phyloP scores from a whole-genome alignment of 2,888 invertebrate genomes.

The Andrena dorsata region DNA sequence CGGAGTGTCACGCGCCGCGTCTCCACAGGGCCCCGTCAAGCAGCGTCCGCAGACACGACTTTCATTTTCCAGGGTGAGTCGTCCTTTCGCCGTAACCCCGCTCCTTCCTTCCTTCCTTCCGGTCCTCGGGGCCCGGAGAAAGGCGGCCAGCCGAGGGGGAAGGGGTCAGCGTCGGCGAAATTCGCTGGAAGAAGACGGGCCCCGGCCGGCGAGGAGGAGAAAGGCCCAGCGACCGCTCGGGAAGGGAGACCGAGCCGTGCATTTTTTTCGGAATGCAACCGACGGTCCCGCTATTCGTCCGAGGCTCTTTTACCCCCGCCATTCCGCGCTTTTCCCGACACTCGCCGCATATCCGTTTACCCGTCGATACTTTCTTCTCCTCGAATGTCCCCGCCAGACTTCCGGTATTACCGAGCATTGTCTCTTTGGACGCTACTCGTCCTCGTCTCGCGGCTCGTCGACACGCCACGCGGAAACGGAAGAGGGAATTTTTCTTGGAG shows the following conservation, averaged over 20 bases:
- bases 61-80: constrained; percentile 65
- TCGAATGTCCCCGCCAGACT: neutral
- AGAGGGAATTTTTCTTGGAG: neutral
- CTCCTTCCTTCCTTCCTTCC: constrained; percentile 47
- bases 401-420: constrained; percentile 10
- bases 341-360: constrained; percentile 11
- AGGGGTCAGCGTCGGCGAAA: neutral
- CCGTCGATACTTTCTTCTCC: constrained; percentile 32
- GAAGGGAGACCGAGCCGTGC: neutral
- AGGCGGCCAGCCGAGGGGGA: constrained; percentile 17
- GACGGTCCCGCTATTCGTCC: neutral
- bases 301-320: neutral
- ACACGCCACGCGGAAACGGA: constrained; percentile 1
- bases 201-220: neutral
- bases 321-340: neutral
- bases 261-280: neutral
- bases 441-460: neutral
- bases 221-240: neutral
- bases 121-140: constrained; percentile 27
- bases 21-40: constrained; percentile 18
- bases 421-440: neutral
- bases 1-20: constrained; percentile 1
- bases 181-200: constrained; percentile 1
- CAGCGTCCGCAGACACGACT: constrained; percentile 48
- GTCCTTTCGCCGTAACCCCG: constrained; percentile 53